Evolutionary conservation across 2,797 vertebrate genomes (phyloP).

Genomic region (Protonibea diacanthus): DNA sequence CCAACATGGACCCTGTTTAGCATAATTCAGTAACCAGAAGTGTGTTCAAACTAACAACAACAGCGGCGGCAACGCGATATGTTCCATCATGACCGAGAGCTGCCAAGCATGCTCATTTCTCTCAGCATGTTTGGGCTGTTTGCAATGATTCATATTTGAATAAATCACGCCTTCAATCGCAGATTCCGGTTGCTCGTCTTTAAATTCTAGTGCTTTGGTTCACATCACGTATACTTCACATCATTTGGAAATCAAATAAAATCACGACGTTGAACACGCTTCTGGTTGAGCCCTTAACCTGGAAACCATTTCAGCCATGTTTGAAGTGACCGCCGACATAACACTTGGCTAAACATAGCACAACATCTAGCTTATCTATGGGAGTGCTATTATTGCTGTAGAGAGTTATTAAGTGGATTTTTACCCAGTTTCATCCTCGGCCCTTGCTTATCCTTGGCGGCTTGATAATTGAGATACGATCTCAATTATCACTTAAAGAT

Average conservation of each 20-base stretch:
- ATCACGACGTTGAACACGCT: constrained; percentile 61
- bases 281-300: constrained; percentile 78
- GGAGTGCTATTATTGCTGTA: constrained; percentile 81
- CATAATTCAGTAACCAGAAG: constrained; percentile 70
- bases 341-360: constrained; percentile 67
- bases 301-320: constrained; percentile 61
- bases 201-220: constrained; percentile 58
- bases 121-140: not conserved
- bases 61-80: not conserved
- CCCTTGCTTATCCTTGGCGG: constrained; percentile 62
- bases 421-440: constrained; percentile 57
- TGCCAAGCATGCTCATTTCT: not conserved
- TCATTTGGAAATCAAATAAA: constrained; percentile 18
- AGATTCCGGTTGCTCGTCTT: constrained; percentile 20
- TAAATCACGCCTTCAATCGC: not conserved
- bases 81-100: no score
- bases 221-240: not conserved
- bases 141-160: not conserved
- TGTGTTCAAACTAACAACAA: constrained; percentile 63
- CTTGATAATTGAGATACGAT: constrained; percentile 48
- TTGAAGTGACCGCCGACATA: constrained; percentile 39
- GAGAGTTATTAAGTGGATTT: constrained; percentile 72
- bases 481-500: not conserved
- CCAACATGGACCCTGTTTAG: constrained; percentile 69
- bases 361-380: constrained; percentile 78